Percentiles rank a stretch among this genome's conserved stretches.
phyloP scores from a whole-genome alignment of 2,797 vertebrate species.

The Coranthus polyacanthus region DNA sequence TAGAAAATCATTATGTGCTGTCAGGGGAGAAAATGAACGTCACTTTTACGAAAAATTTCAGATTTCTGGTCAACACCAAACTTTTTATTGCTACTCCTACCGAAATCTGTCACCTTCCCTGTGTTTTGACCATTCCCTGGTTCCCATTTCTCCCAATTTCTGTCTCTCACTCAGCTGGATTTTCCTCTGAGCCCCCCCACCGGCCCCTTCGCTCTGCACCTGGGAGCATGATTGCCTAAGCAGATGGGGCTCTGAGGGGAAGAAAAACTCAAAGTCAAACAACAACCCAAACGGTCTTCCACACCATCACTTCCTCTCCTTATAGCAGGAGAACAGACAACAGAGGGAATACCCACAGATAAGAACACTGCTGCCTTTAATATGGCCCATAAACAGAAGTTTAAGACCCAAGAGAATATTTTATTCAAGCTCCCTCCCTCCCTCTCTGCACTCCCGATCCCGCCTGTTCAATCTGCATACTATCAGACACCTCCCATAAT shows the following conservation, averaged over 20 bases:
- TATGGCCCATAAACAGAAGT: slow-evolving; percentile 23
- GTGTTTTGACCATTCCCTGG: no score
- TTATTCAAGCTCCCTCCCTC: neutral
- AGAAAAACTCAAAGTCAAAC: slow-evolving; percentile 72
- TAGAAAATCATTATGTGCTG: slow-evolving; percentile 62
- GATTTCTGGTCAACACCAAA: slow-evolving; percentile 12
- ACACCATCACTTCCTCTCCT: slow-evolving; percentile 63
- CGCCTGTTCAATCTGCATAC: slow-evolving; percentile 57
- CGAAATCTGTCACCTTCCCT: slow-evolving; percentile 50
- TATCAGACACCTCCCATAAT: slow-evolving; percentile 65
- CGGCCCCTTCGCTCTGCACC: slow-evolving; percentile 68
- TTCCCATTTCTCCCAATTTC: slow-evolving; percentile 40
- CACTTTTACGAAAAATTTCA: slow-evolving; percentile 38
- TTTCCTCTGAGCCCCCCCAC: slow-evolving; percentile 37
- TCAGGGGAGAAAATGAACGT: slow-evolving; percentile 57
- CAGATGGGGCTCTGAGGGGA: slow-evolving; percentile 79
- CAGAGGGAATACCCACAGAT: slow-evolving; percentile 69
- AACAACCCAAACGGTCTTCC: slow-evolving; percentile 68
- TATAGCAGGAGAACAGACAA: slow-evolving; percentile 35
- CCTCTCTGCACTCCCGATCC: neutral
- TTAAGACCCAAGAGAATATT: slow-evolving; percentile 23
- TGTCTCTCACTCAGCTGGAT: slow-evolving; percentile 67
- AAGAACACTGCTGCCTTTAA: slow-evolving; percentile 32
- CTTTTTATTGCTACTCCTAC: slow-evolving; percentile 2
- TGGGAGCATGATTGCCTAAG: slow-evolving; percentile 79